Conservation (phyloP, 2,113 vertebrate genomes). For the Melanerpes formicivorus region DNA sequence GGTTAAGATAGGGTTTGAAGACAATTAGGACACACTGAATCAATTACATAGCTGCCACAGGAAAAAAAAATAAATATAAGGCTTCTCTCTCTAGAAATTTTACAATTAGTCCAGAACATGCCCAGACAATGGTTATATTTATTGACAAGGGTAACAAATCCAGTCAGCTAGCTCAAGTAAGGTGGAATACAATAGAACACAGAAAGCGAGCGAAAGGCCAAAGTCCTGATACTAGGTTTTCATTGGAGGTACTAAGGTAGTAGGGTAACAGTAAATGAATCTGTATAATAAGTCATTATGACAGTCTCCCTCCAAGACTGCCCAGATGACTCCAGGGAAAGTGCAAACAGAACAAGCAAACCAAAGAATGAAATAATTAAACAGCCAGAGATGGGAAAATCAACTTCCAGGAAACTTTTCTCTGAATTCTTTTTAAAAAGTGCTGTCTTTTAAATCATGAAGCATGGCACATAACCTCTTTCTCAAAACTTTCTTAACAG, state of each 20-base stretch:
- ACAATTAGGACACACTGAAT: neutral
- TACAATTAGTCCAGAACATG: neutral
- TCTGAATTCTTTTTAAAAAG: neutral
- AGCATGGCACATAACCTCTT: neutral
- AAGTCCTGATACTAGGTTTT: neutral
- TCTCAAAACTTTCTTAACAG: constrained; percentile 11
- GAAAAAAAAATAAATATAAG: neutral
- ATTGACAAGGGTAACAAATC: neutral
- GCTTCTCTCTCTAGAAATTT: neutral
- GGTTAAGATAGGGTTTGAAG: neutral
- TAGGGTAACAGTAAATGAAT: neutral
- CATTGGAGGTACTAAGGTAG: neutral
- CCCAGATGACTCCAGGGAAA: neutral
- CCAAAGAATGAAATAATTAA: neutral
- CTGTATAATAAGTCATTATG: neutral
- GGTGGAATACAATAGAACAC: neutral
- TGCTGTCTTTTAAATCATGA: neutral
- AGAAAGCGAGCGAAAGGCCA: neutral
- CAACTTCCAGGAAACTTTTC: neutral
- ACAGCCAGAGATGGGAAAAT: neutral
- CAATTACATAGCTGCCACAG: neutral
- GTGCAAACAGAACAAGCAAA: neutral
- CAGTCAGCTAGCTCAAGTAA: neutral
- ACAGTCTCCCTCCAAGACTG: neutral
- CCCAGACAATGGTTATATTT: neutral